Evolutionary conservation across 37 sponge, comb jelly and placozoan genomes (phyloP).

Genomic region (Diacarnus erythraeanus): DNA sequence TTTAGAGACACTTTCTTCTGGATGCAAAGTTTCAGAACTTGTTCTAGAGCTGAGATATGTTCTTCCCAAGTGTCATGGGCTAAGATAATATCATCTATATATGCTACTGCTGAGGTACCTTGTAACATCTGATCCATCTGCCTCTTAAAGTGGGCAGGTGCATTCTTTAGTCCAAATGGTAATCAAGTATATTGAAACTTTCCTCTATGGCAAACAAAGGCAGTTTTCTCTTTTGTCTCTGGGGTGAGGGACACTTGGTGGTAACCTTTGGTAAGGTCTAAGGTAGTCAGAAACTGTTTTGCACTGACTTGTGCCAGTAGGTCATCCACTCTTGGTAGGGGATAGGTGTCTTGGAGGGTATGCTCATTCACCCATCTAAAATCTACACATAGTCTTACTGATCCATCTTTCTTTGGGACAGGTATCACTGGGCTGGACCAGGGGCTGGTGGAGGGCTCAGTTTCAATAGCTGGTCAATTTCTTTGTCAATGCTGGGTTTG

Average conservation of each 20-base stretch:
- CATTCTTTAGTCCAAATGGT: conserved; percentile 16
- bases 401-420: conserved; percentile 18
- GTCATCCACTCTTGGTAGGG: conserved; percentile 14
- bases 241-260: background rate
- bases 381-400: conserved; percentile 6
- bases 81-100: background rate
- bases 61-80: background rate
- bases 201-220: conserved; percentile 11
- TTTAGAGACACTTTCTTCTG: background rate
- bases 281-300: background rate
- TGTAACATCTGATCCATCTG: conserved; percentile 5
- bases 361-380: background rate
- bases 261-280: conserved; percentile 4
- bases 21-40: background rate
- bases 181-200: background rate
- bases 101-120: background rate
- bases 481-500: background rate
- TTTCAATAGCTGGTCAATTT: conserved; percentile 1
- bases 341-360: conserved; percentile 7
- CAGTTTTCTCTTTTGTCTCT: conserved; percentile 7
- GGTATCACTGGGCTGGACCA: conserved; percentile 18
- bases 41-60: background rate
- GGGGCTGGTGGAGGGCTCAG: conserved; percentile 8
- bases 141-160: conserved; percentile 14
- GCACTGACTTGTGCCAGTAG: background rate